Percentiles rank a stretch among this genome's conserved stretches.
These are phyloP conservation scores for Scleropages formosus DNA, from an alignment of 2,797 vertebrate species.

Conservation along the genomic window DNA sequence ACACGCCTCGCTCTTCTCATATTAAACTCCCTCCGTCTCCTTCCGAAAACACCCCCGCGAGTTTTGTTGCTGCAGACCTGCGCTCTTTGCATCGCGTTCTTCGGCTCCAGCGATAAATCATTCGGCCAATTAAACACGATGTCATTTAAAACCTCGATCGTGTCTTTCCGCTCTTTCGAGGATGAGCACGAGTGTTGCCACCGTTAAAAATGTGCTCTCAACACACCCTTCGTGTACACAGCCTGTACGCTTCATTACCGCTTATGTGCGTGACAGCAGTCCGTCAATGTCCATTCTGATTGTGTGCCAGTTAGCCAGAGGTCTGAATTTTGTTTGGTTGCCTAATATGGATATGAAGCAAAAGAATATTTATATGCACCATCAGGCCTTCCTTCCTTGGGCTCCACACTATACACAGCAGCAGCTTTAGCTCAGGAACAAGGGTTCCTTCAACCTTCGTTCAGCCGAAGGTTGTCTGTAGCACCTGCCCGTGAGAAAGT, in stretches of 20 bases:
- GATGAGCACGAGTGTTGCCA: neutral
- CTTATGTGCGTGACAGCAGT: neutral
- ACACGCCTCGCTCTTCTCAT: neutral
- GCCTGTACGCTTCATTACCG: too few species aligned
- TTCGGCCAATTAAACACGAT: constrained; percentile 10
- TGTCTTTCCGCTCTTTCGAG: too few species aligned
- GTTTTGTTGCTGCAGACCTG: neutral
- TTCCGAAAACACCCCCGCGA: neutral
- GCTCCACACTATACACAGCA: neutral
- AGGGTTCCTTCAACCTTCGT: neutral
- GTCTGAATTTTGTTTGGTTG: constrained; percentile 1
- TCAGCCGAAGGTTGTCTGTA: too few species aligned
- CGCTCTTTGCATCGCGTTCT: neutral
- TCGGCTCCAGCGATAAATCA: neutral
- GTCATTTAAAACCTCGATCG: constrained; percentile 4
- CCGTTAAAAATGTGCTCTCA: neutral
- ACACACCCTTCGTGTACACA: neutral
- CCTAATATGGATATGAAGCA: neutral
- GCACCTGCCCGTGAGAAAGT: neutral
- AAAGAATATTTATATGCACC: neutral
- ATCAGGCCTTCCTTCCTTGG: neutral
- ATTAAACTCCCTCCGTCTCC: constrained; percentile 4
- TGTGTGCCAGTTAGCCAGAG: constrained; percentile 17
- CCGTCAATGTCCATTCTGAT: neutral
- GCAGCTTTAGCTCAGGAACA: too few species aligned